Evolutionary conservation across 2,797 vertebrate species (phyloP).

Genomic region (Galaxias olidus): DNA sequence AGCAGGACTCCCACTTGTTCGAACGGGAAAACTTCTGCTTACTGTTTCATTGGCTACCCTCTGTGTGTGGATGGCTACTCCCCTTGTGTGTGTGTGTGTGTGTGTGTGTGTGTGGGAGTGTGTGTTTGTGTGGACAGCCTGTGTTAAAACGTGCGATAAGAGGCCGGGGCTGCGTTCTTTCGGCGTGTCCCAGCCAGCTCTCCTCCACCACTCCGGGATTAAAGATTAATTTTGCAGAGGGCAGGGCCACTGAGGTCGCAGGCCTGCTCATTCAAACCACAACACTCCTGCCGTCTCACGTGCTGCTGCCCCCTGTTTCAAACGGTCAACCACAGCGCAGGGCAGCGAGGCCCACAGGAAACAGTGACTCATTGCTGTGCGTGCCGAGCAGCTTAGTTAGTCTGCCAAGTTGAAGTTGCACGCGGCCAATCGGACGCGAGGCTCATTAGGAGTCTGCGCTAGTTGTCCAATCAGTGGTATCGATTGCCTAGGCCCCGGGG

Average conservation of each 20-base stretch:
- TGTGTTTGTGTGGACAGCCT: conserved; percentile 6
- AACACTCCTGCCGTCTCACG: conserved; percentile 21
- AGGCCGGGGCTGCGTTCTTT: too few species aligned
- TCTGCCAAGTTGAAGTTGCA: conserved; percentile 33
- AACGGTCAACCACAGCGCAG: conserved; percentile 18
- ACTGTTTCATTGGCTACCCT: too few species aligned
- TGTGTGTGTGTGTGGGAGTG: conserved; percentile 2
- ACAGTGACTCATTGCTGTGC: conserved; percentile 53
- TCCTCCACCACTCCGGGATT: conserved; percentile 50
- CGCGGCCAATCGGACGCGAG: background rate
- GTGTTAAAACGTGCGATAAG: conserved; percentile 7
- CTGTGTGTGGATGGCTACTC: too few species aligned
- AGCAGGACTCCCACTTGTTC: background rate
- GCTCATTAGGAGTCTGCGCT: background rate
- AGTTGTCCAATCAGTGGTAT: background rate
- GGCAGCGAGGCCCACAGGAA: conserved; percentile 18
- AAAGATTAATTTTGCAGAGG: conserved; percentile 60
- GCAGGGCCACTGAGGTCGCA: conserved; percentile 49
- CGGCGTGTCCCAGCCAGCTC: conserved; percentile 35
- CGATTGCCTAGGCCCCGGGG: background rate
- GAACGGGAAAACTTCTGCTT: background rate
- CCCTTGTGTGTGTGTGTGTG: conserved; percentile 3
- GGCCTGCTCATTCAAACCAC: conserved; percentile 15
- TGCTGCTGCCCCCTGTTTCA: conserved; percentile 41
- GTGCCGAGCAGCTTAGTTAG: conserved; percentile 39